These are phyloP conservation scores for Xiphorhynchus elegans DNA, from an alignment of 2,113 vertebrate species.

Conservation along the genomic window DNA sequence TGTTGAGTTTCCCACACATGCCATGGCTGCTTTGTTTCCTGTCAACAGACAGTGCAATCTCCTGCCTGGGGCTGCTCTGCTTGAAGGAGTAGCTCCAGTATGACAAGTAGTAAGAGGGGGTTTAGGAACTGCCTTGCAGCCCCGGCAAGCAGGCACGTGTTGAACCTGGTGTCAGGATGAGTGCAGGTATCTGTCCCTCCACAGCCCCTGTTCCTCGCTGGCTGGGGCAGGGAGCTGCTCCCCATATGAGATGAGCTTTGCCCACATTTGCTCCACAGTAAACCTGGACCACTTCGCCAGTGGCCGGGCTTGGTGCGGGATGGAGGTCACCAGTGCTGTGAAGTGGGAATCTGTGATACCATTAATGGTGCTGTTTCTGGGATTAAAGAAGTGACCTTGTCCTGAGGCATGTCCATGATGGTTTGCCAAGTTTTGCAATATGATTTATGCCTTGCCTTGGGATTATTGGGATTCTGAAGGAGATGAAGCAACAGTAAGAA, in stretches of 20 bases:
- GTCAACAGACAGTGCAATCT: rapidly evolving
- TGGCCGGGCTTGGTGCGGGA: neutral
- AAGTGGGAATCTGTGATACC: neutral
- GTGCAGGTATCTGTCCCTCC: neutral
- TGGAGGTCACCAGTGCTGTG: neutral
- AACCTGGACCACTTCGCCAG: neutral
- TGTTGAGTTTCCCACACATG: neutral
- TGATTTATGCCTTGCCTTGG: neutral
- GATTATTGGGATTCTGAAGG: conserved; percentile 40
- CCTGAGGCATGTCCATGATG: neutral
- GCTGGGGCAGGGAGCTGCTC: rapidly evolving
- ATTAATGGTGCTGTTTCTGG: neutral
- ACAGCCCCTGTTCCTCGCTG: neutral
- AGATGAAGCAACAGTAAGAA: neutral
- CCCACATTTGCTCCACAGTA: rapidly evolving
- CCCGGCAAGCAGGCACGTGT: rapidly evolving
- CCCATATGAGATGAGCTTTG: neutral
- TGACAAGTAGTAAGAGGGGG: neutral
- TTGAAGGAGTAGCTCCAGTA: rapidly evolving
- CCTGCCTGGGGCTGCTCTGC: neutral
- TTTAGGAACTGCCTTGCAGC: neutral
- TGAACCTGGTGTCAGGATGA: rapidly evolving
- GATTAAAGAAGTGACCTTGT: neutral
- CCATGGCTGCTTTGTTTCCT: rapidly evolving
- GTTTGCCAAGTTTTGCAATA: neutral